Evolutionary conservation across 1,140 invertebrate genomes (phyloP).

Genomic region (Heliothis subflexa): DNA sequence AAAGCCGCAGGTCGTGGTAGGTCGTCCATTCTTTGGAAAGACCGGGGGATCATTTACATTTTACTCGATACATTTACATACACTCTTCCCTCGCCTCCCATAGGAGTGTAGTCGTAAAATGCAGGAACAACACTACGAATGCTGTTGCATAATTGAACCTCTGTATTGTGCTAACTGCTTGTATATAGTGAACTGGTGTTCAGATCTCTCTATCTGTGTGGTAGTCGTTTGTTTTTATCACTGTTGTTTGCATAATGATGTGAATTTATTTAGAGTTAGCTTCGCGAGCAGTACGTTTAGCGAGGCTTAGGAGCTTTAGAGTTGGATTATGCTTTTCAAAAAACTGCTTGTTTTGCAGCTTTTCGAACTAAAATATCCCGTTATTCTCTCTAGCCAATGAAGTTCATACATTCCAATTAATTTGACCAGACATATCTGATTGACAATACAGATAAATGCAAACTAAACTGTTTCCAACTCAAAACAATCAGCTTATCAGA

Average conservation of each 20-base stretch:
- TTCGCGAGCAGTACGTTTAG: not conserved
- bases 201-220: constrained; percentile 24
- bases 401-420: no score
- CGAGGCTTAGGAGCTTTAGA: not conserved
- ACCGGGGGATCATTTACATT: constrained; percentile 61
- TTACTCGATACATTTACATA: constrained; percentile 61
- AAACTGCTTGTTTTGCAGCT: no score
- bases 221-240: constrained; percentile 33
- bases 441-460: no score
- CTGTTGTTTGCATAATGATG: constrained; percentile 33
- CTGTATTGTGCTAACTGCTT: constrained; percentile 50
- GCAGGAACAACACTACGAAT: constrained; percentile 57
- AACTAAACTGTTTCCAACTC: not conserved
- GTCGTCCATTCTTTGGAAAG: constrained; percentile 16
- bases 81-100: constrained; percentile 50
- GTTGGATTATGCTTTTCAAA: not conserved
- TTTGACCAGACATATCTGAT: no score
- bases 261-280: constrained; percentile 30
- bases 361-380: no score
- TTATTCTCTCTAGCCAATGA: no score
- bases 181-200: constrained; percentile 27
- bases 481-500: not conserved
- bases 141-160: constrained; percentile 58
- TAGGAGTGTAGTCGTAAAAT: constrained; percentile 58
- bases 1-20: constrained; percentile 29